Percentiles rank a stretch among this genome's conserved stretches.
Evolutionary conservation across 1,140 invertebrate genomes (phyloP).

Genomic region (Goniozus legneri): DNA sequence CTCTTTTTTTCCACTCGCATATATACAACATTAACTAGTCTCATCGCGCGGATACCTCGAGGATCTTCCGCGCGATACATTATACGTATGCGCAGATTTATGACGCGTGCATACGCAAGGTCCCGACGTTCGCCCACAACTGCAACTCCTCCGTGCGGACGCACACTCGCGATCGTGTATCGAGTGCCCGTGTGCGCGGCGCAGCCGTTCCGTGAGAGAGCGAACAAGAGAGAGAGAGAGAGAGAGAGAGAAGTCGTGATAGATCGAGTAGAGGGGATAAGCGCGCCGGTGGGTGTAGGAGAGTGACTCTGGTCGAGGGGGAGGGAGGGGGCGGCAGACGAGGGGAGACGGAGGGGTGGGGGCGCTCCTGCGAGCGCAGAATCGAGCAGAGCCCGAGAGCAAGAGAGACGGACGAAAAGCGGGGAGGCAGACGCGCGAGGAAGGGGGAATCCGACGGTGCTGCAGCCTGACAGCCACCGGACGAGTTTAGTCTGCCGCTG

Average conservation of each 20-base stretch:
- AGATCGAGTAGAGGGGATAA: background rate
- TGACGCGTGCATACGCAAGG: too few relatives aligned
- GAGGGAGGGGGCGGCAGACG: background rate
- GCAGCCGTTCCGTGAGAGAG: slow-evolving; percentile 8
- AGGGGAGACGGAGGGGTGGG: background rate
- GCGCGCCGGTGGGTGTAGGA: background rate
- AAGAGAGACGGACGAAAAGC: slow-evolving; percentile 12
- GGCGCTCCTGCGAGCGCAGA: slow-evolving; percentile 4
- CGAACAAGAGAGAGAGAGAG: slow-evolving; percentile 5
- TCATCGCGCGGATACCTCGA: background rate
- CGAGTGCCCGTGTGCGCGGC: slow-evolving; percentile 11
- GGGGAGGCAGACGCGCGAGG: slow-evolving; percentile 15
- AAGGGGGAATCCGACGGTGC: slow-evolving; percentile 40
- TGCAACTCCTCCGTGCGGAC: too few relatives aligned
- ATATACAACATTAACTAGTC: background rate
- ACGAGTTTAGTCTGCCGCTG: slow-evolving; percentile 46
- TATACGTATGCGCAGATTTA: background rate
- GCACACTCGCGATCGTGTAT: background rate
- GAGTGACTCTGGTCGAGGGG: background rate
- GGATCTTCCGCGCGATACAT: background rate
- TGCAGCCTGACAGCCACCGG: slow-evolving; percentile 47
- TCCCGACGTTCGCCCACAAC: too few relatives aligned
- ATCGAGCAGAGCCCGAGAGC: too few relatives aligned
- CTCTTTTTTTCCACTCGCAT: background rate
- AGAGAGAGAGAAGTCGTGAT: background rate